phyloP scores from a whole-genome alignment of 2,113 vertebrate genomes.

The Laticauda laticaudata region DNA sequence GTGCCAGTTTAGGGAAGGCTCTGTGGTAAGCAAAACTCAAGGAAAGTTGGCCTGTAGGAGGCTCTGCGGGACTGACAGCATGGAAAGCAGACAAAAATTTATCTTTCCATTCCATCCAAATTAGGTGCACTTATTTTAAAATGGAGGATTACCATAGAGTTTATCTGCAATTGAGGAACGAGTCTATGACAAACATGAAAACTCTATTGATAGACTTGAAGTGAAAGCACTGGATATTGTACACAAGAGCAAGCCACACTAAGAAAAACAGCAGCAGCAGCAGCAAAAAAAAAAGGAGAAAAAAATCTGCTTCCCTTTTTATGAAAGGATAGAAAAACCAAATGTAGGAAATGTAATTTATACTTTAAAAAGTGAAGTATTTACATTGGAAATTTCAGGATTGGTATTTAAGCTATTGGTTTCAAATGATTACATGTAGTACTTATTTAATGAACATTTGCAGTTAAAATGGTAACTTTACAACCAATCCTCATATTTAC shows the following conservation, averaged over 20 bases:
- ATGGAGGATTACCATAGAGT: not conserved
- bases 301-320: not conserved
- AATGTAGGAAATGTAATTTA: not conserved
- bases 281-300: not conserved
- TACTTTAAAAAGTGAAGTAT: not conserved
- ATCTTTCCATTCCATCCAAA: conserved; percentile 2
- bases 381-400: not conserved
- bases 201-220: not conserved
- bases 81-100: conserved; percentile 5
- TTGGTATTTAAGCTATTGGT: not conserved
- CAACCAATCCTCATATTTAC: not conserved
- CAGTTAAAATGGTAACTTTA: not conserved
- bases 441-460: not conserved
- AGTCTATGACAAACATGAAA: not conserved
- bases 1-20: not conserved
- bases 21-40: not conserved
- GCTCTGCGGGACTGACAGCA: not conserved
- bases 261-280: not conserved
- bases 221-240: not conserved
- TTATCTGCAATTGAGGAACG: not conserved
- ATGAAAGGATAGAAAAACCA: not conserved
- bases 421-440: not conserved
- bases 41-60: not conserved
- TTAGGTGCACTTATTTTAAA: conserved; percentile 26
- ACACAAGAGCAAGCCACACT: not conserved